Conservation (phyloP, 1,140 invertebrate genomes). For the Neoseiulus cucumeris region DNA sequence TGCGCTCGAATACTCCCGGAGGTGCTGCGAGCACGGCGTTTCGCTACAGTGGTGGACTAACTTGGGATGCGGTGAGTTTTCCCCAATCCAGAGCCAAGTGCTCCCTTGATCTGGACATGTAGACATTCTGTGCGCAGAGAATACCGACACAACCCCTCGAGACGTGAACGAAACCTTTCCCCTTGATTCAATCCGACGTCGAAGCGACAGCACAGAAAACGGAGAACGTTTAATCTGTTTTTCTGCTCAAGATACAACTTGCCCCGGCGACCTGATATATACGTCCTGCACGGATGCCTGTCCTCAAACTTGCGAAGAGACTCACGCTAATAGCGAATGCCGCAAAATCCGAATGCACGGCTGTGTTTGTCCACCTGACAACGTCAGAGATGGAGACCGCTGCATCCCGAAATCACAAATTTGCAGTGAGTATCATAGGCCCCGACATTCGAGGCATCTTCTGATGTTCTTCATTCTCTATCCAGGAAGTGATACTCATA, state of each 20-base stretch:
- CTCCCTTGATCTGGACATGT: neutral
- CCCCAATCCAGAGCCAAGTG: neutral
- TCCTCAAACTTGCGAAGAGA: constrained; percentile 43
- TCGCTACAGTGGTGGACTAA: constrained; percentile 45
- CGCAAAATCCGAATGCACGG: constrained; percentile 37
- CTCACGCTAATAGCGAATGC: constrained; percentile 23
- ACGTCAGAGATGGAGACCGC: neutral
- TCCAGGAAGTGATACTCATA: neutral
- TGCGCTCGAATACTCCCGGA: constrained; percentile 47
- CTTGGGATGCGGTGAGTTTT: constrained; percentile 37
- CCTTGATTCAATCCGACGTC: neutral
- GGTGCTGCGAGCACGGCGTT: constrained; percentile 42
- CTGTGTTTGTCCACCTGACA: constrained; percentile 48
- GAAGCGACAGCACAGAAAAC: neutral
- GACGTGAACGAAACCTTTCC: neutral
- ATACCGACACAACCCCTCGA: neutral
- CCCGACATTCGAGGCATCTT: neutral
- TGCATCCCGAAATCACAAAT: neutral
- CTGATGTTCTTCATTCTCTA: neutral
- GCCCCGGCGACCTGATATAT: constrained; percentile 38
- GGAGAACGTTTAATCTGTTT: neutral
- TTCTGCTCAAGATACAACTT: constrained; percentile 16
- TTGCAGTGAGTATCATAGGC: neutral
- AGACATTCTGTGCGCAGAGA: neutral
- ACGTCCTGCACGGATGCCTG: constrained; percentile 43